Evolutionary conservation across 2,113 vertebrate species (phyloP), one percentile per base, ranked within the genome.

Genomic region (Bubalus kerabau): DNA sequence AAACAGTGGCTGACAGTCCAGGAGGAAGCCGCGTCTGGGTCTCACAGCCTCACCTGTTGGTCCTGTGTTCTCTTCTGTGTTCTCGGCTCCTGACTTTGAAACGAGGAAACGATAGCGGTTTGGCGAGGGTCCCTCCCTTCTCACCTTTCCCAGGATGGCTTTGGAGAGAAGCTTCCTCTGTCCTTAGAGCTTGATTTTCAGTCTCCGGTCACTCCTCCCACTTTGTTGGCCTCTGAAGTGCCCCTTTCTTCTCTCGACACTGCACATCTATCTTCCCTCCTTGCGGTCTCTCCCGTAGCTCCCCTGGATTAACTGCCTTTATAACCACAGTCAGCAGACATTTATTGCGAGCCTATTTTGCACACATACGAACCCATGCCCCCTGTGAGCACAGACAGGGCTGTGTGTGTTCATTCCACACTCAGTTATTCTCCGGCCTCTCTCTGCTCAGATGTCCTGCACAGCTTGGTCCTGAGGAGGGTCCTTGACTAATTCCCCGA

Each of bases 41-140:
- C 9, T 59, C 50, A 36, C 32, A 6, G 32, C 90, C 10, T 43
- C 30, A 28, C 30, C 54, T 46, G 13, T 12, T 3, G 78, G 30
- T 10, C 48, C 26, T 0, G 0, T 0, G 13, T 36, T 59, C 86
- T 67, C 88, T 76, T 43, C 74, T 13, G 8, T 7, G 0, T n/a
- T 1, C 43, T 24, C 36, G 9, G 48, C 91, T 74, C 48, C n/a
- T 16, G 24, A 67, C 59, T 93, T 95, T 85, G 57, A 40, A 50
- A 32, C 57, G 15, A 91, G 23, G 2, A 16, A 87, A 81, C 1
- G 50, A 3, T 23, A 3, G 64, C n/a, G 9, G 0, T 86, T 90
- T 91, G 85, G 67, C 7, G 13, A 36, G 52, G 32, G 59, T 4
- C 52, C 48, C 76, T 76, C 1, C 19, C 24, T 87, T 92, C 86